A percentile compares a stretch with the other conserved stretches of the same genome.
Evolutionary conservation across 2,113 vertebrate species (phyloP).

Genomic region (Entomyzon cyanotis): DNA sequence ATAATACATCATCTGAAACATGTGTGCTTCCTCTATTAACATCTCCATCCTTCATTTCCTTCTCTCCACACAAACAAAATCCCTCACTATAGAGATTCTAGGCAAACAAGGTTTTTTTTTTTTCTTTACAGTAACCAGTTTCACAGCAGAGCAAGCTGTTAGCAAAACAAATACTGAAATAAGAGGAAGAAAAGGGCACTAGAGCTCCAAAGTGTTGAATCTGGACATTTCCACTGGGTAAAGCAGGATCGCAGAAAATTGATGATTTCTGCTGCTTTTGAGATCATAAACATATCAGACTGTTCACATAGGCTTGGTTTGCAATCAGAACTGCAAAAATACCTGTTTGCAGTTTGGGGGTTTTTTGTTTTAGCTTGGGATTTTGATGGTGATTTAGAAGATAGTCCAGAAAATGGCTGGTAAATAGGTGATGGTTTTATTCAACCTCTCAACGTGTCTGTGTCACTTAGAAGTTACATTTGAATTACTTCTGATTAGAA

Average conservation of each 20-base stretch:
- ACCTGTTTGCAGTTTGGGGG: accelerated
- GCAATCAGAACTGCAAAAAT: neutral
- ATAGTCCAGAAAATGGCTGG: neutral
- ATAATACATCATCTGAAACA: neutral
- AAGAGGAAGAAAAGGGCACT: neutral
- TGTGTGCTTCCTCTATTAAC: neutral
- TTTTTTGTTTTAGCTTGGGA: neutral
- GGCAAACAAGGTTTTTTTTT: neutral
- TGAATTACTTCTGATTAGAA: neutral
- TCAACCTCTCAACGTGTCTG: accelerated
- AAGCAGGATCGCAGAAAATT: neutral
- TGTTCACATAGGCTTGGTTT: neutral
- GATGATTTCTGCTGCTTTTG: neutral
- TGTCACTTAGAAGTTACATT: neutral
- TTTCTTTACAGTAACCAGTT: neutral
- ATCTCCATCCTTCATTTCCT: neutral
- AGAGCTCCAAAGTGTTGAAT: neutral
- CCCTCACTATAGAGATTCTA: neutral
- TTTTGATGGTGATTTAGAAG: neutral
- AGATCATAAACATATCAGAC: neutral
- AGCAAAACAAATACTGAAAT: neutral
- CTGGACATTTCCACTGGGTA: neutral
- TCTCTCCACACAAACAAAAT: neutral
- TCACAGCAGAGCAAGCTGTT: neutral
- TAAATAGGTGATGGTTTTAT: neutral